These are phyloP conservation scores for Rhorus exstirpatorius DNA, from an alignment of 2,888 invertebrate genomes.

Conservation along the genomic window DNA sequence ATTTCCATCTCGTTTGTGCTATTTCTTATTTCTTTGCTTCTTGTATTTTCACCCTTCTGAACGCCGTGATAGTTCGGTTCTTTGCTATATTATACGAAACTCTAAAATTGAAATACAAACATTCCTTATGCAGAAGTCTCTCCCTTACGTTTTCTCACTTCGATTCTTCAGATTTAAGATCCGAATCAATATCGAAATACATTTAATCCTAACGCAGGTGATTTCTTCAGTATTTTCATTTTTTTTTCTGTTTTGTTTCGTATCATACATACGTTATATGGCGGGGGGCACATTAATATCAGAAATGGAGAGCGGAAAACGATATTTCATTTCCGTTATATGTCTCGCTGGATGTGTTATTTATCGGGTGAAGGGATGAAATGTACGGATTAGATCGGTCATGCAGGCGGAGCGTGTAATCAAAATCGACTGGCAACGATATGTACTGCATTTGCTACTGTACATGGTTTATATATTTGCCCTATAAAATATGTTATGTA, in stretches of 20 bases:
- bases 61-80: too few relatives aligned
- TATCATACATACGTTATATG: neutral
- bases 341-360: slow-evolving; percentile 14
- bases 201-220: neutral
- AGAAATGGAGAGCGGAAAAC: slow-evolving; percentile 8
- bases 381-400: slow-evolving; percentile 23
- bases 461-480: too few relatives aligned
- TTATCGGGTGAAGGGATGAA: slow-evolving; percentile 37
- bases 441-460: neutral
- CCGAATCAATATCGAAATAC: neutral
- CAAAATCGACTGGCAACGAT: slow-evolving; percentile 39
- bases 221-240: neutral
- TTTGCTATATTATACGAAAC: too few relatives aligned
- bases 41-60: neutral
- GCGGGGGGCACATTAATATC: neutral
- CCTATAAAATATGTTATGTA: neutral
- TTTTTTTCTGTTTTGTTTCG: neutral
- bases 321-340: slow-evolving; percentile 42
- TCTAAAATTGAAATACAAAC: too few relatives aligned
- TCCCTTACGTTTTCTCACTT: neutral
- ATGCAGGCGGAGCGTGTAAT: slow-evolving; percentile 24
- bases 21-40: neutral
- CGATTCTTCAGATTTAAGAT: neutral
- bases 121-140: too few relatives aligned
- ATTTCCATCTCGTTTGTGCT: slow-evolving; percentile 32